phyloP scores from a whole-genome alignment of 2,797 vertebrate genomes.

The Kryptolebias ocellatus region DNA sequence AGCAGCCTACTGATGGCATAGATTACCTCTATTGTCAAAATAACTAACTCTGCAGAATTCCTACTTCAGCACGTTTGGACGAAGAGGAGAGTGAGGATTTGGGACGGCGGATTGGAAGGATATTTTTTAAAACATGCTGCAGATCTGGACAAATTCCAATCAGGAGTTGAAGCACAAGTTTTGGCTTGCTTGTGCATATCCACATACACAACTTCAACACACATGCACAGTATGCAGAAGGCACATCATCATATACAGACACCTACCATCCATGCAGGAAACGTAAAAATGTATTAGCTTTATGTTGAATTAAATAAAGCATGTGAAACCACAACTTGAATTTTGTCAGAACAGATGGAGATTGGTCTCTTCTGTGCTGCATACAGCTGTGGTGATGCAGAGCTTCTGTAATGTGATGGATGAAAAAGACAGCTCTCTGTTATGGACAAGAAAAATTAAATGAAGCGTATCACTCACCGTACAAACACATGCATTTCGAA shows the following conservation, averaged over 20 bases:
- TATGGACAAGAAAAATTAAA: slow-evolving; percentile 68
- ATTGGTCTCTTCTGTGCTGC: slow-evolving; percentile 22
- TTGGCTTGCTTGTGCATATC: slow-evolving; percentile 53
- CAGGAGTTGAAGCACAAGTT: slow-evolving; percentile 62
- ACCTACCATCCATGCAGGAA: neutral
- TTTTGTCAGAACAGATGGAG: slow-evolving; percentile 12
- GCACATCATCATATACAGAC: neutral
- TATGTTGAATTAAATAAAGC: slow-evolving; percentile 4
- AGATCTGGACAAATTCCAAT: slow-evolving; percentile 73
- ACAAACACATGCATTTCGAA: slow-evolving; percentile 65
- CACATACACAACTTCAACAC: slow-evolving; percentile 25
- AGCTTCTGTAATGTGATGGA: slow-evolving; percentile 60
- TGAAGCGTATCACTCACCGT: slow-evolving; percentile 53
- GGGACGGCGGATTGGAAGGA: slow-evolving; percentile 63
- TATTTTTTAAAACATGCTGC: slow-evolving; percentile 58
- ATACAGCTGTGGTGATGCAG: slow-evolving; percentile 53
- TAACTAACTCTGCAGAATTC: slow-evolving; percentile 84
- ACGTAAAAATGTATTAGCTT: neutral
- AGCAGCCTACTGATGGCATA: slow-evolving; percentile 81
- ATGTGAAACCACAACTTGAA: slow-evolving; percentile 23
- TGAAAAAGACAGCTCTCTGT: slow-evolving; percentile 63
- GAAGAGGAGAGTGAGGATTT: slow-evolving; percentile 70
- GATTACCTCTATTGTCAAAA: slow-evolving; percentile 85
- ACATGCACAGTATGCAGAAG: slow-evolving; percentile 17
- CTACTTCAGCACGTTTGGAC: slow-evolving; percentile 82